Conservation (phyloP, 2,113 vertebrate species). For the Sinosuthora webbiana region DNA sequence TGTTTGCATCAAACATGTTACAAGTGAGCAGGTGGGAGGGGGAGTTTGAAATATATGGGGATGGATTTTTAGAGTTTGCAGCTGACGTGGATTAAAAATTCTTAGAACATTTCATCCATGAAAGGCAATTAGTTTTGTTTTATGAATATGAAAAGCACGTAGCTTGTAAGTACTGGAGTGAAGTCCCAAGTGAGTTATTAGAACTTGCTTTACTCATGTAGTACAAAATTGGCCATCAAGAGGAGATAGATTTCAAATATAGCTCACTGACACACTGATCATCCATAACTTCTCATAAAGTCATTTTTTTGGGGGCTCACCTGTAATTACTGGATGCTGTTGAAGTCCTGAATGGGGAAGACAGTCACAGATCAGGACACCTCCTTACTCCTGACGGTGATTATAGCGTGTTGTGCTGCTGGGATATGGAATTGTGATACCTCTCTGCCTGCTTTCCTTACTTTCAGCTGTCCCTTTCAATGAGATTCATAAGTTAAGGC, state of each 20-base stretch:
- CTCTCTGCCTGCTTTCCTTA: not conserved
- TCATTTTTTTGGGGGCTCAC: not conserved
- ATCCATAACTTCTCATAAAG: constrained; percentile 40
- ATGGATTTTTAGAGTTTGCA: constrained; percentile 49
- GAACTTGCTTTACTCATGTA: constrained; percentile 67
- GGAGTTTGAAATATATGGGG: constrained; percentile 3
- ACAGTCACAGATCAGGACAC: not conserved
- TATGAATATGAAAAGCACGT: constrained; percentile 72
- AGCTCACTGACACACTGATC: constrained; percentile 53
- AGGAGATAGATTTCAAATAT: constrained; percentile 64
- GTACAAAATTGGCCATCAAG: constrained; percentile 70
- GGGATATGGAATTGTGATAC: not conserved
- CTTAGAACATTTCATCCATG: constrained; percentile 65
- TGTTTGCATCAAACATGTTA: constrained; percentile 50
- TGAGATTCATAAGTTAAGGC: not conserved
- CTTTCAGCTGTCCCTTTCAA: not conserved
- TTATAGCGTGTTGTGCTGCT: not conserved
- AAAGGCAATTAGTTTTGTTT: constrained; percentile 75
- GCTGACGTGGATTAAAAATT: constrained; percentile 69
- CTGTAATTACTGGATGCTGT: not conserved
- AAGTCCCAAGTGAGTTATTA: constrained; percentile 73
- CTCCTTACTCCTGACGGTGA: not conserved
- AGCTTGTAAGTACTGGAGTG: constrained; percentile 66
- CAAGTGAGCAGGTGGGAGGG: constrained; percentile 29
- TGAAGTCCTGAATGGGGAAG: not conserved